Evolutionary conservation across 2,113 vertebrate species (phyloP).

Genomic region (Protobothrops flavoviridis): DNA sequence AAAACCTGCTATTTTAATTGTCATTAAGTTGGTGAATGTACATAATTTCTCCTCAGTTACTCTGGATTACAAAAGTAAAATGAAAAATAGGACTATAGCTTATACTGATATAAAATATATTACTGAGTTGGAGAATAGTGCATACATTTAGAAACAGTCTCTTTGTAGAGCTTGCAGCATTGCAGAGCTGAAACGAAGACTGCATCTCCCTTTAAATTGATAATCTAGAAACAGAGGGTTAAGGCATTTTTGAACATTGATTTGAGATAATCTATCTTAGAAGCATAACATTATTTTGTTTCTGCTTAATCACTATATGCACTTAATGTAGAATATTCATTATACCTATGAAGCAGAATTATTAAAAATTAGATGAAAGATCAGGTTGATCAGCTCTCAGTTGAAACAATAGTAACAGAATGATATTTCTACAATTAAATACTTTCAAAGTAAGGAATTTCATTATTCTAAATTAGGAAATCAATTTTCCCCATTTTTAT

Average conservation of each 20-base stretch:
- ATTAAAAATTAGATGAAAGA: neutral
- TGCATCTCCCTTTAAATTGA: neutral
- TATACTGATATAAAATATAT: neutral
- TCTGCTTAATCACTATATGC: neutral
- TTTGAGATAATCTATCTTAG: neutral
- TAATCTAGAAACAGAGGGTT: neutral
- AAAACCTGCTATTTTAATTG: constrained; percentile 61
- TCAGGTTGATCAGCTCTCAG: neutral
- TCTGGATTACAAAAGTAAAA: constrained; percentile 42
- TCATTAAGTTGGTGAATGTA: constrained; percentile 45
- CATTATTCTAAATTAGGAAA: neutral
- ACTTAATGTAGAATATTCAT: neutral
- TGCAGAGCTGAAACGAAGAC: neutral
- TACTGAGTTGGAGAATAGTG: constrained; percentile 34
- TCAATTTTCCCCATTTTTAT: neutral
- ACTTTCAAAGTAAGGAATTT: neutral
- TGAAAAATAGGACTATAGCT: constrained; percentile 8
- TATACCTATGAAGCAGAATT: neutral
- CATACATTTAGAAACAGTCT: neutral
- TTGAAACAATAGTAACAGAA: neutral
- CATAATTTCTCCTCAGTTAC: neutral
- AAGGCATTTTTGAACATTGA: neutral
- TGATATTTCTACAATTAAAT: neutral
- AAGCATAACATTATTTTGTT: neutral
- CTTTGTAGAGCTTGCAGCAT: neutral